phyloP scores from a whole-genome alignment of 37 sponge, comb jelly and placozoan genomes.

The Chondrosia reniformis region DNA sequence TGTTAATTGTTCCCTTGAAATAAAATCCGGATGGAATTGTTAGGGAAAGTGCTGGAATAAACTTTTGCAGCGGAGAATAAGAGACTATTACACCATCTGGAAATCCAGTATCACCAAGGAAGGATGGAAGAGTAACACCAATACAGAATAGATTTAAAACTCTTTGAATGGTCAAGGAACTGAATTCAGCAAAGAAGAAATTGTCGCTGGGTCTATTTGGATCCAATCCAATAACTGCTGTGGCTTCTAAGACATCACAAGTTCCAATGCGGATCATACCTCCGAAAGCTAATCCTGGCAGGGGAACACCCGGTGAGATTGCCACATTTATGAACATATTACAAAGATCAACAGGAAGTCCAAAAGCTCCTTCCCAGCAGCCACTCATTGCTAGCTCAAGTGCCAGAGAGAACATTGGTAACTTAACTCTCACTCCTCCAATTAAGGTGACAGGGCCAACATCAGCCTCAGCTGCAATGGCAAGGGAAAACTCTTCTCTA shows the following conservation, averaged over 20 bases:
- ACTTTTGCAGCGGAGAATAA: not conserved
- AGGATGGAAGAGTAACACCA: not conserved
- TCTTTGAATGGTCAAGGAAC: slow-evolving; percentile 11
- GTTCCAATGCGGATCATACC: slow-evolving; percentile 13
- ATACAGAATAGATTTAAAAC: slow-evolving; percentile 27
- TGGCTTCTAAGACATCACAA: slow-evolving; percentile 11
- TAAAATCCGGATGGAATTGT: slow-evolving; percentile 19
- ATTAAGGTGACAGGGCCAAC: slow-evolving; percentile 12
- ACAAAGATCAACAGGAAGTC: slow-evolving; percentile 5
- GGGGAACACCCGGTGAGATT: slow-evolving; percentile 14
- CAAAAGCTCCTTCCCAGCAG: slow-evolving; percentile 35
- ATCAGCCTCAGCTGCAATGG: slow-evolving; percentile 8
- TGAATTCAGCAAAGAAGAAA: slow-evolving; percentile 26
- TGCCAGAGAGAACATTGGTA: not conserved
- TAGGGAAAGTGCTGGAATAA: slow-evolving; percentile 2
- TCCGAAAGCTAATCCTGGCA: slow-evolving; percentile 29
- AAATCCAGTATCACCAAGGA: slow-evolving; percentile 33
- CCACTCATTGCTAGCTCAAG: slow-evolving; percentile 29
- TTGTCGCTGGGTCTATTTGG: slow-evolving; percentile 1
- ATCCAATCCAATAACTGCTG: slow-evolving; percentile 13
- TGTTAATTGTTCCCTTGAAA: slow-evolving; percentile 29
- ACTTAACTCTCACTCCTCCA: not conserved
- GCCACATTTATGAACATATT: not conserved
- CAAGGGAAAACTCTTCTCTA: not conserved
- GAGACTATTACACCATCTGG: slow-evolving; percentile 28